Percentiles rank a stretch among this genome's conserved stretches.
Conservation (phyloP, 2,113 vertebrate species). For the Megaceryle torquata region DNA sequence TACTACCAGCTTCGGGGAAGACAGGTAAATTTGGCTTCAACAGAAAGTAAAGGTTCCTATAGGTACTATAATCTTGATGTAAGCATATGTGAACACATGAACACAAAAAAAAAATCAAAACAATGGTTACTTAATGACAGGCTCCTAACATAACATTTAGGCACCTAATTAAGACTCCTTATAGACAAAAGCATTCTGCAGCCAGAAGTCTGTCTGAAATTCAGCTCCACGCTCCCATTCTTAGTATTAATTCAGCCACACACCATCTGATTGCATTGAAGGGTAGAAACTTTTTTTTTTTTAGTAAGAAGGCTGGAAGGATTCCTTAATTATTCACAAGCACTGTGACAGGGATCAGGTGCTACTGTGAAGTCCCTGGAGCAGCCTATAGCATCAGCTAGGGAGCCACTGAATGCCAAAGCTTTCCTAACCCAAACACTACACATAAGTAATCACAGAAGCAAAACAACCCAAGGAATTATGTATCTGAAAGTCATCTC, state of each 20-base stretch:
- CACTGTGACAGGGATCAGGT: background rate
- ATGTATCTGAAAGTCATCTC: background rate
- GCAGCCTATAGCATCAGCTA: background rate
- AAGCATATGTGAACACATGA: accelerated
- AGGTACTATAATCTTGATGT: background rate
- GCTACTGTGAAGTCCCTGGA: background rate
- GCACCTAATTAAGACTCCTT: background rate
- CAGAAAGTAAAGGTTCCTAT: background rate
- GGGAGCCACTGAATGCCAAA: background rate
- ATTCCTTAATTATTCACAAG: background rate
- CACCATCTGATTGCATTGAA: too few species aligned
- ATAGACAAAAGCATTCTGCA: background rate
- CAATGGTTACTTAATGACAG: background rate
- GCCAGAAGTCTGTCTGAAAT: background rate
- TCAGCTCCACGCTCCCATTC: background rate
- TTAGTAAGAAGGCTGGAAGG: background rate
- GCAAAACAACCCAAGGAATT: background rate
- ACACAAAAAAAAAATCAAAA: background rate
- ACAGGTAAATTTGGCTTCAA: background rate
- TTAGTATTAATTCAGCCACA: background rate
- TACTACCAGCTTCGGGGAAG: accelerated
- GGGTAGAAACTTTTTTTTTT: background rate
- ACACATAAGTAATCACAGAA: background rate
- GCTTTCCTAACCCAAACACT: background rate
- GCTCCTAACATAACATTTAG: background rate